Evolutionary conservation across 2,888 invertebrate species (phyloP).

Genomic region (Tanypteryx hageni): DNA sequence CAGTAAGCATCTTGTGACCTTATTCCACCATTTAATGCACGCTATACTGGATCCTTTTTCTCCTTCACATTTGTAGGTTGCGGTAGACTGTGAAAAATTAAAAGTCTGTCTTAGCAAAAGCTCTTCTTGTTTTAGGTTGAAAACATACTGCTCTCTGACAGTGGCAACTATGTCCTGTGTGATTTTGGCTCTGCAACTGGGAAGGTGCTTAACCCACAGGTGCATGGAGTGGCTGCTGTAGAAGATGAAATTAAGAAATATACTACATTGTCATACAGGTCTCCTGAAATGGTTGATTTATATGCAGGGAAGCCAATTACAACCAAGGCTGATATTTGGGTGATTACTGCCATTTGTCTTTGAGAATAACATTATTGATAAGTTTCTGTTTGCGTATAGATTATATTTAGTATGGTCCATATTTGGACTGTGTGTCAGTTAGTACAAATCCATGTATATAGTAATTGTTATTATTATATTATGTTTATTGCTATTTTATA

Average conservation of each 20-base stretch:
- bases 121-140: constrained; percentile 81
- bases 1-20: too few relatives aligned
- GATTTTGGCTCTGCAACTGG: constrained; percentile 97
- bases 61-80: background rate
- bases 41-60: background rate
- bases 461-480: background rate
- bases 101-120: background rate
- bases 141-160: constrained; percentile 88
- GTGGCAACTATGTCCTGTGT: constrained; percentile 89
- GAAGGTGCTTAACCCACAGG: constrained; percentile 82
- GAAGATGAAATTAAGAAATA: constrained; percentile 92
- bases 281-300: constrained; percentile 96
- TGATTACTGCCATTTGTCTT: constrained; percentile 72
- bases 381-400: too few relatives aligned
- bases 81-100: background rate
- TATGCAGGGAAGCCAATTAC: constrained; percentile 89
- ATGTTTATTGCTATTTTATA: background rate
- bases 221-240: constrained; percentile 83
- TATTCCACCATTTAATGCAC: too few relatives aligned
- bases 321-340: constrained; percentile 93
- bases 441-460: too few relatives aligned
- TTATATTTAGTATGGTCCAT: too few relatives aligned
- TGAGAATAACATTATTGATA: constrained; percentile 66
- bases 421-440: too few relatives aligned
- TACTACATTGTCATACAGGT: constrained; percentile 92